Evolutionary conservation across 2,888 invertebrate genomes (phyloP).

Genomic region (Halocaridina rubra): DNA sequence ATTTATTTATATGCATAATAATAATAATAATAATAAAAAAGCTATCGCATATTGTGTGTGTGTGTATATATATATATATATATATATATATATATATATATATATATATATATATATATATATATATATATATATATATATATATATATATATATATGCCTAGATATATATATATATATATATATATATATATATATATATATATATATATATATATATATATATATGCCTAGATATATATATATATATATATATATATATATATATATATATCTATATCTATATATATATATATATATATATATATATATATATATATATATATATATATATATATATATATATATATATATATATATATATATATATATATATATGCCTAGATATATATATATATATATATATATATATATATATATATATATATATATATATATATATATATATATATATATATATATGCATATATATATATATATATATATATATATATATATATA

Average conservation of each 20-base stretch:
- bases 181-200: neutral
- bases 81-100: neutral
- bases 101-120: neutral
- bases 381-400: too few relatives aligned
- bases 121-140: neutral
- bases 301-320: neutral
- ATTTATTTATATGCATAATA: neutral
- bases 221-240: neutral
- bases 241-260: conserved; percentile 19
- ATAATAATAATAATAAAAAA: too few relatives aligned
- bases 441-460: too few relatives aligned
- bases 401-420: too few relatives aligned
- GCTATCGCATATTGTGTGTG: too few relatives aligned
- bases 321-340: neutral
- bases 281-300: neutral
- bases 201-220: neutral
- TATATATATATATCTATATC: conserved; percentile 13
- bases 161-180: neutral
- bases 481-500: too few relatives aligned
- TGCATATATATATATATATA: too few relatives aligned
- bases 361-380: too few relatives aligned
- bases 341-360: neutral
- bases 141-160: neutral
- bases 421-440: too few relatives aligned
- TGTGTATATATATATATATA: neutral